Evolutionary conservation across 64 coral and sea anemone species (phyloP).

Genomic region (Stichodactyla helianthus): DNA sequence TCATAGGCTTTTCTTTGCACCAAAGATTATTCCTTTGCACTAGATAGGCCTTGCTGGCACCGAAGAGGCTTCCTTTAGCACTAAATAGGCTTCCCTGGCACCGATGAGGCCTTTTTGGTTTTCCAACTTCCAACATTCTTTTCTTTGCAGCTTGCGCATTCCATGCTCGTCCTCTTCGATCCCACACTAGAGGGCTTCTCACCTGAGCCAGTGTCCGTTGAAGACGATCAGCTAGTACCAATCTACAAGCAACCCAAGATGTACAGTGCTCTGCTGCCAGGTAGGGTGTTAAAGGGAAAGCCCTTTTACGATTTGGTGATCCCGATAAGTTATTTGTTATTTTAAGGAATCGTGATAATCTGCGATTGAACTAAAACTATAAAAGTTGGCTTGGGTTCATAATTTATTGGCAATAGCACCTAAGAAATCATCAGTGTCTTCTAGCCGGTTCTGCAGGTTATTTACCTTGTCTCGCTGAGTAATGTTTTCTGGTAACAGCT

Average conservation of each 20-base stretch:
- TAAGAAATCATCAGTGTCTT: too few relatives aligned
- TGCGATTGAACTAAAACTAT: too few relatives aligned
- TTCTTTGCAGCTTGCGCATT: conserved; percentile 65
- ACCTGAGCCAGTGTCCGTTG: conserved; percentile 40
- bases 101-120: background rate
- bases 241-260: conserved; percentile 94
- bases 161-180: conserved; percentile 84
- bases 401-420: background rate
- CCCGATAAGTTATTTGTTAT: too few relatives aligned
- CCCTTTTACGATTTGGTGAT: background rate
- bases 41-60: too few relatives aligned
- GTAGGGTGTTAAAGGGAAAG: conserved; percentile 11
- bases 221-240: conserved; percentile 67
- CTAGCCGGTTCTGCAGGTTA: too few relatives aligned
- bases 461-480: too few relatives aligned
- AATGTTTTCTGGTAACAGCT: too few relatives aligned
- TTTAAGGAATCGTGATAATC: too few relatives aligned
- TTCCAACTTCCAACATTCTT: background rate
- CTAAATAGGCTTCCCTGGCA: background rate
- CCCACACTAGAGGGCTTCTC: conserved; percentile 82
- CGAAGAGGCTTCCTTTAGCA: background rate
- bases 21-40: too few relatives aligned
- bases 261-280: conserved; percentile 65
- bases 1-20: background rate
- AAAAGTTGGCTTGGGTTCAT: background rate